Evolutionary conservation across 1,140 invertebrate genomes (phyloP).

Genomic region (Druon quercuslanigerum): DNA sequence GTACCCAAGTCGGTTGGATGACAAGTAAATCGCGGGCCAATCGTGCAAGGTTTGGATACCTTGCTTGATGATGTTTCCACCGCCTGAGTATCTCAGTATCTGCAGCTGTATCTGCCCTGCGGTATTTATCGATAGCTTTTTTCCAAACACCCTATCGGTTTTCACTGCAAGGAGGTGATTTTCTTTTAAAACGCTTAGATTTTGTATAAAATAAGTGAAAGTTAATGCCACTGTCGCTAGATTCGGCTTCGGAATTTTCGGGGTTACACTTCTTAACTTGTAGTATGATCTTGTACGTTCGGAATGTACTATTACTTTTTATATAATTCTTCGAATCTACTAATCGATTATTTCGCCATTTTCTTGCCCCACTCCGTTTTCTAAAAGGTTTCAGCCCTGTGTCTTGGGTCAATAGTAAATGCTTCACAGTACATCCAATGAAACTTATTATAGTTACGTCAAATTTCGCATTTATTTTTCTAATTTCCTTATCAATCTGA

Average conservation of each 20-base stretch:
- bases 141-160: not conserved
- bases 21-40: not conserved
- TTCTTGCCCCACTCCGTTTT: not conserved
- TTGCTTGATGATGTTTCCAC: constrained; percentile 34
- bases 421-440: not conserved
- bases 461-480: not conserved
- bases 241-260: not conserved
- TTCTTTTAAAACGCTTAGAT: not conserved
- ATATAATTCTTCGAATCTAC: not conserved
- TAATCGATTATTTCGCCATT: not conserved
- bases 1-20: constrained; percentile 29
- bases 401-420: not conserved
- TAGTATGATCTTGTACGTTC: not conserved
- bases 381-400: not conserved
- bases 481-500: not conserved
- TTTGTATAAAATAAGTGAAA: not conserved
- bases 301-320: not conserved
- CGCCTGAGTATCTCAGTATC: constrained; percentile 35
- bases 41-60: constrained; percentile 28
- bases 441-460: not conserved
- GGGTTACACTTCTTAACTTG: not conserved
- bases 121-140: constrained; percentile 32
- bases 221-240: not conserved
- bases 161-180: not conserved
- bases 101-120: constrained; percentile 3